phyloP scores from a whole-genome alignment of 30 jellyfish, hydroid and myxozoan species.

The Mastigias papua region DNA sequence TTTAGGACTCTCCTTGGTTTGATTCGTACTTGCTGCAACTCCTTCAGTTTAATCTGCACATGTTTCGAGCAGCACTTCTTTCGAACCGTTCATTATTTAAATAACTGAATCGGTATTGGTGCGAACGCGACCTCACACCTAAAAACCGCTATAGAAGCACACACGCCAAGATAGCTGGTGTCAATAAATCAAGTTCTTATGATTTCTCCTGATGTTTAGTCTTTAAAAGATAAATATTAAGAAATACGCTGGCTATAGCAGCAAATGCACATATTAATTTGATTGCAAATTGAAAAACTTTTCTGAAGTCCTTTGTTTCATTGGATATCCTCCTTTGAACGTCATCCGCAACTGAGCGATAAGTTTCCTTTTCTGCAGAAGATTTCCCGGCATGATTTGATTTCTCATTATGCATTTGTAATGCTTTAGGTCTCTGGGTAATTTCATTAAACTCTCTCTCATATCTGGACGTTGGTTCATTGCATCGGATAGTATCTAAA shows the following conservation, averaged over 20 bases:
- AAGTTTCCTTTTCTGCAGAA: background rate
- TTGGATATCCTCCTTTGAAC: background rate
- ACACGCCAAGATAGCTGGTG: no score
- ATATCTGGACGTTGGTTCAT: background rate
- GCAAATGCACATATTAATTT: background rate
- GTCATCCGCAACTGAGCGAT: background rate
- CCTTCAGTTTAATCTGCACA: no score
- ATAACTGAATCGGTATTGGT: no score
- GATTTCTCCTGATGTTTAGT: no score
- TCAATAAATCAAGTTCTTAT: no score
- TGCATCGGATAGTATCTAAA: background rate
- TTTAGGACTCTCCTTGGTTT: no score
- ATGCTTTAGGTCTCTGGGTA: background rate
- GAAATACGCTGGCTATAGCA: background rate
- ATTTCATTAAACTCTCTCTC: background rate
- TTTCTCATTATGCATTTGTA: background rate
- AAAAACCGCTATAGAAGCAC: no score
- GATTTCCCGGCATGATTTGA: background rate
- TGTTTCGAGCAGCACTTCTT: no score
- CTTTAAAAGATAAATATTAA: conserved; percentile 3
- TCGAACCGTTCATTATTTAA: no score
- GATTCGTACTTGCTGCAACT: no score
- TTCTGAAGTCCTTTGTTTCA: background rate
- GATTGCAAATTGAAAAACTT: background rate
- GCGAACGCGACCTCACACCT: no score